These are phyloP conservation scores for Macrocentrus cingulum DNA, from an alignment of 1,140 invertebrate species.

Conservation along the genomic window DNA sequence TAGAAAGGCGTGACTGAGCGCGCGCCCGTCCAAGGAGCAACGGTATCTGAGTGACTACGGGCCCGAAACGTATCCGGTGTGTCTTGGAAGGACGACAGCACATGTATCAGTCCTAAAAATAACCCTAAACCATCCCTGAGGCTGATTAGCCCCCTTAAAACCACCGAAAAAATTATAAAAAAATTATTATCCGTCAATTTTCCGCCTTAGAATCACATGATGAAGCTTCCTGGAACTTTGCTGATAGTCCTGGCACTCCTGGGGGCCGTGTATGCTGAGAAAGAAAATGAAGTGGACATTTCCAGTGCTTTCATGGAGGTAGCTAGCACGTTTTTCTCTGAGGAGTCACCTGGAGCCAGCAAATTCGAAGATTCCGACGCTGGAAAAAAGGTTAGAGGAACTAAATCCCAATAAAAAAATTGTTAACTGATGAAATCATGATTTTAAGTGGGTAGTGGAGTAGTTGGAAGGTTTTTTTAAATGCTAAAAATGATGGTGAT, in stretches of 20 bases:
- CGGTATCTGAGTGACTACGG: slow-evolving; percentile 48
- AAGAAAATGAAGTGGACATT: slow-evolving; percentile 42
- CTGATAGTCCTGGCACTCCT: slow-evolving; percentile 37
- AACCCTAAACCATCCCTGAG: slow-evolving; percentile 27
- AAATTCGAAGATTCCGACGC: slow-evolving; percentile 46
- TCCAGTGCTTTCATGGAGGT: slow-evolving; percentile 49
- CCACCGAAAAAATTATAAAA: too few relatives aligned
- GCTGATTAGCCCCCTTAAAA: too few relatives aligned
- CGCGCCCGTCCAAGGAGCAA: slow-evolving; percentile 37
- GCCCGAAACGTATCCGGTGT: slow-evolving; percentile 53
- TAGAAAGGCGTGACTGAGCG: background rate
- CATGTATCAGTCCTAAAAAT: background rate
- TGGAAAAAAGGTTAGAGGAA: background rate
- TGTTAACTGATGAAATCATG: background rate
- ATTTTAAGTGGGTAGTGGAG: too few relatives aligned
- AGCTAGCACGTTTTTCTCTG: slow-evolving; percentile 44
- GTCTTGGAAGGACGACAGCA: slow-evolving; percentile 28
- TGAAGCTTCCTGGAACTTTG: slow-evolving; percentile 42
- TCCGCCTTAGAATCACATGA: slow-evolving; percentile 34
- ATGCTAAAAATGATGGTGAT: too few relatives aligned
- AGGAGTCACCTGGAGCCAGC: slow-evolving; percentile 34
- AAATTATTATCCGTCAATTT: too few relatives aligned
- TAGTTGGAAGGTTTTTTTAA: too few relatives aligned
- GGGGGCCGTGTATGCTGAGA: slow-evolving; percentile 34
- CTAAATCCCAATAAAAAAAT: background rate